Percentiles rank a stretch among this genome's conserved stretches.
These are phyloP conservation scores for Madoqua kirkii DNA, from an alignment of 2,113 vertebrate genomes.

Conservation along the genomic window DNA sequence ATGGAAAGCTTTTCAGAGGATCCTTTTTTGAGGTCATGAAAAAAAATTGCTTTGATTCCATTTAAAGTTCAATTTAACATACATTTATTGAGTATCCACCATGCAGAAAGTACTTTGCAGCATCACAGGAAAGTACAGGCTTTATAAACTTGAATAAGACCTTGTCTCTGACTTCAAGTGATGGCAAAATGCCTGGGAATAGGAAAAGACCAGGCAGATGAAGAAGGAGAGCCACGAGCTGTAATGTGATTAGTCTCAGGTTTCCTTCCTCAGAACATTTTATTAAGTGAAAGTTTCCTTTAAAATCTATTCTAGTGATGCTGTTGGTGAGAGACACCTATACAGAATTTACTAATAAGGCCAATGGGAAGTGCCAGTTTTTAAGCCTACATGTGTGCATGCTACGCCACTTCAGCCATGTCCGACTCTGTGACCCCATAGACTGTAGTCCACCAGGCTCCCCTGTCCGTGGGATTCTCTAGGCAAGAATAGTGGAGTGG, in stretches of 20 bases:
- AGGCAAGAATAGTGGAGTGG: not conserved
- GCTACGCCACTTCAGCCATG: not conserved
- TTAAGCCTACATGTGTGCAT: not conserved
- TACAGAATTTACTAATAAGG: not conserved
- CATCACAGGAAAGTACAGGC: not conserved
- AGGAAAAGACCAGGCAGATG: not conserved
- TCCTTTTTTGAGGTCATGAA: not conserved
- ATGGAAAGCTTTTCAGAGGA: not conserved
- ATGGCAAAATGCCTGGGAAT: not conserved
- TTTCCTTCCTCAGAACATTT: not conserved
- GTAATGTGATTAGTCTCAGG: rapidly evolving
- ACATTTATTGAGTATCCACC: not conserved
- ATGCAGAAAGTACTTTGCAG: not conserved
- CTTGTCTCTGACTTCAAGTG: not conserved
- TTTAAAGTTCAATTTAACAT: not conserved
- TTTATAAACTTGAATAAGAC: not conserved
- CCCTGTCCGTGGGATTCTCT: not conserved
- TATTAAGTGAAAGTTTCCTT: not conserved
- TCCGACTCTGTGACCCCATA: not conserved
- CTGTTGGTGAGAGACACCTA: not conserved
- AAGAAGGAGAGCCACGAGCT: rapidly evolving
- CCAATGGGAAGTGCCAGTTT: not conserved
- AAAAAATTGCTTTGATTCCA: not conserved
- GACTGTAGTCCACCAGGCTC: not conserved
- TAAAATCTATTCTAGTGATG: not conserved